phyloP scores from a whole-genome alignment of 2,797 vertebrate species.

The Acridotheres tristis region DNA sequence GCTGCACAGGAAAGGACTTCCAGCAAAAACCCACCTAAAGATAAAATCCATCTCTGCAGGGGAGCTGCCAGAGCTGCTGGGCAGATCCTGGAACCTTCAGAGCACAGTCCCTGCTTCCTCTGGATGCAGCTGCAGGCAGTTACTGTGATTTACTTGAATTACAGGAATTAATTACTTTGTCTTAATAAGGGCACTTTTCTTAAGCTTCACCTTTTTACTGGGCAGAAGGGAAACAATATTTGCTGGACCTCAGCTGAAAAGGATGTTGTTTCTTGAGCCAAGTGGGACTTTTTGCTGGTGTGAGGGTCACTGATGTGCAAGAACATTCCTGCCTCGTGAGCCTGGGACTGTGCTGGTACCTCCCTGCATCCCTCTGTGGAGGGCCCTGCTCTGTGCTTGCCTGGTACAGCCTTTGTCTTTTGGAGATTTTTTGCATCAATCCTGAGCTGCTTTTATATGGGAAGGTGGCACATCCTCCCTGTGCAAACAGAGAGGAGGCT shows the following conservation, averaged over 20 bases:
- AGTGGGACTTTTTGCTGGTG: neutral
- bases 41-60: neutral
- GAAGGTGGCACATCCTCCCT: neutral
- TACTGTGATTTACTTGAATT: slow-evolving; percentile 17
- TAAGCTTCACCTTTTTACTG: neutral
- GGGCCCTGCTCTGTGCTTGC: neutral
- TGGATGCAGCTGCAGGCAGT: neutral
- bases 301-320: neutral
- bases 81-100: neutral
- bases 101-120: neutral
- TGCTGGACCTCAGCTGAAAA: neutral
- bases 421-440: neutral
- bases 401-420: neutral
- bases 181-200: slow-evolving; percentile 16
- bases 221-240: neutral
- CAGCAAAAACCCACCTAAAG: neutral
- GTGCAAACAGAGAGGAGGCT: neutral
- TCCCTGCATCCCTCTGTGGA: neutral
- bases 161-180: neutral
- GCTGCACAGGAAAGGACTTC: neutral
- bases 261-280: neutral
- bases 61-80: neutral
- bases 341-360: neutral
- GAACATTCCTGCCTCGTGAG: neutral
- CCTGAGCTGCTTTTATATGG: neutral